A percentile compares a stretch with the other conserved stretches of the same genome.
These are phyloP conservation scores for Pluvianellus socialis DNA, from an alignment of 2,113 vertebrate genomes.

Conservation along the genomic window DNA sequence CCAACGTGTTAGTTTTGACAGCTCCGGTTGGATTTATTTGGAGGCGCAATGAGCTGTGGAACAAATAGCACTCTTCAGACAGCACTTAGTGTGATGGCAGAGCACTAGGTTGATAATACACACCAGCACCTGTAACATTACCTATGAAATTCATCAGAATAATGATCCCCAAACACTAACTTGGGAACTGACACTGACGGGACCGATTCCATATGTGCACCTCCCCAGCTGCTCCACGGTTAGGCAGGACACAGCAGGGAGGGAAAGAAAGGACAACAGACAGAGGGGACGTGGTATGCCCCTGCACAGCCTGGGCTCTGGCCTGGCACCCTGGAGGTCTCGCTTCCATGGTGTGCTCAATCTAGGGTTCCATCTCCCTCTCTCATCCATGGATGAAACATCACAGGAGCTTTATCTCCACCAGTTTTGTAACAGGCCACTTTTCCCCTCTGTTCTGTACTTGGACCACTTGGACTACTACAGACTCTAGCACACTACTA, in stretches of 20 bases:
- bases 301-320: background rate
- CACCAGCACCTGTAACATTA: background rate
- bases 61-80: slow-evolving; percentile 19
- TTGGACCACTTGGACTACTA: background rate
- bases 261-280: background rate
- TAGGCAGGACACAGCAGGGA: background rate
- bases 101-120: background rate
- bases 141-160: background rate
- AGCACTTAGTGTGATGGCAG: slow-evolving; percentile 20
- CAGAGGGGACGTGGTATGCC: background rate
- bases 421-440: background rate
- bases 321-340: background rate
- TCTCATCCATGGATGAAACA: background rate
- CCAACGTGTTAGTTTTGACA: slow-evolving; percentile 36
- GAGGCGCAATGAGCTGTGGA: slow-evolving; percentile 14
- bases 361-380: background rate
- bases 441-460: background rate
- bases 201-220: accelerated
- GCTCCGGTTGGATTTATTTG: slow-evolving; percentile 34
- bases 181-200: background rate
- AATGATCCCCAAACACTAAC: background rate
- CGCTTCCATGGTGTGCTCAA: background rate
- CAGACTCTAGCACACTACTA: background rate
- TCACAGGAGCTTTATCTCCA: background rate
- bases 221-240: background rate